These are phyloP conservation scores for Athene noctua DNA, from an alignment of 2,113 vertebrate species.

Conservation along the genomic window DNA sequence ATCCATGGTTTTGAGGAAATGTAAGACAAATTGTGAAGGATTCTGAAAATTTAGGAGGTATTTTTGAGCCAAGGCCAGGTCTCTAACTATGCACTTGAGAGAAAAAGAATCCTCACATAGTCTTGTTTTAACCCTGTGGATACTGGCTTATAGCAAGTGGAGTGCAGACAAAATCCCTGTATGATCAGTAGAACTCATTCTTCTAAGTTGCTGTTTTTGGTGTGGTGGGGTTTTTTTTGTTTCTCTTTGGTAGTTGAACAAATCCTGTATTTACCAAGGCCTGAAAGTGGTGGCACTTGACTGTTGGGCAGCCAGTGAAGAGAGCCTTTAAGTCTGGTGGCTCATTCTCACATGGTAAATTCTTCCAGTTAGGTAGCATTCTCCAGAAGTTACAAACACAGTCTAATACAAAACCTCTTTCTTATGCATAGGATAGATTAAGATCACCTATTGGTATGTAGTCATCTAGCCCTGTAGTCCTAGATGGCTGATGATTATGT, in stretches of 20 bases:
- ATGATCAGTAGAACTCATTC: neutral
- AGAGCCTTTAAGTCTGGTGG: neutral
- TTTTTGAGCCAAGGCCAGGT: neutral
- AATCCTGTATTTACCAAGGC: neutral
- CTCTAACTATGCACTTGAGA: neutral
- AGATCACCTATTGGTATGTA: neutral
- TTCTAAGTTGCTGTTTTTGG: neutral
- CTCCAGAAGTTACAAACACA: neutral
- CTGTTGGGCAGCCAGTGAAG: neutral
- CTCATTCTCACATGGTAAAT: neutral
- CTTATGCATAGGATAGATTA: neutral
- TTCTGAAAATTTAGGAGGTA: neutral
- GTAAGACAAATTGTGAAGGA: neutral
- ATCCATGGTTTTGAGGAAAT: neutral
- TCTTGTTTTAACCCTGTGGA: constrained; percentile 6
- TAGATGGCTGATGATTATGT: neutral
- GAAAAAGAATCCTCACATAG: neutral
- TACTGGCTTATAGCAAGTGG: neutral
- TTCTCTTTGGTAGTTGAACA: neutral
- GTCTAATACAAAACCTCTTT: neutral
- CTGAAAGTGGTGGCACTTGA: neutral
- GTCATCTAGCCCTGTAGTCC: neutral
- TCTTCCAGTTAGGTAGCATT: neutral
- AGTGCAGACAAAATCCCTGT: neutral
- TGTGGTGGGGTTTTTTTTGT: no score